Conservation (phyloP, 2,797 vertebrate species). For the Rhynchonycteris naso region DNA sequence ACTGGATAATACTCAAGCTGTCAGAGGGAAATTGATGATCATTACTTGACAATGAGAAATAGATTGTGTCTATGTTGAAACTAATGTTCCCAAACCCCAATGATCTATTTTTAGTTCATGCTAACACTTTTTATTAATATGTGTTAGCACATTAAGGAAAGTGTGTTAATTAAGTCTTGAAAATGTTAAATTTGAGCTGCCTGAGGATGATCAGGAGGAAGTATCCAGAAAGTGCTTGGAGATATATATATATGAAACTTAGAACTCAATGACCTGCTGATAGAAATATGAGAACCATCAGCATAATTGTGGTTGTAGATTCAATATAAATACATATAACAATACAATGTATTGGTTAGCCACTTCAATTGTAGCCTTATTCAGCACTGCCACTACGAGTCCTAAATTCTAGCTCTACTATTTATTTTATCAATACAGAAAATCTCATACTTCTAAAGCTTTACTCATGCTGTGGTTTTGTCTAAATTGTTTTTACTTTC, state of each 20-base stretch:
- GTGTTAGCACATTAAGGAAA: background rate
- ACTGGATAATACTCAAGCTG: background rate
- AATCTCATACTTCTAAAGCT: slow-evolving; percentile 2
- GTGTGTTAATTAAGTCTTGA: background rate
- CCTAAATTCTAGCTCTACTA: background rate
- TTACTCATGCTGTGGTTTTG: background rate
- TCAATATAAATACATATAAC: background rate
- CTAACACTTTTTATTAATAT: background rate
- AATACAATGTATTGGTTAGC: background rate
- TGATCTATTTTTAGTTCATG: slow-evolving; percentile 35
- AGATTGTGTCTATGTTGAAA: background rate
- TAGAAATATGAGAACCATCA: background rate
- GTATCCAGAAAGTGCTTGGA: background rate
- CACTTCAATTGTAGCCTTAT: background rate
- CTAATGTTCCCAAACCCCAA: background rate
- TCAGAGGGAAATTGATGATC: background rate
- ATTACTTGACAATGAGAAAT: slow-evolving; percentile 1
- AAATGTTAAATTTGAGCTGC: background rate
- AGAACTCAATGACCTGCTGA: background rate
- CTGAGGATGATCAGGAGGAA: background rate
- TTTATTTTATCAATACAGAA: background rate
- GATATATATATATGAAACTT: background rate
- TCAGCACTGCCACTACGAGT: background rate
- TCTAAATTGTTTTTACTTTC: slow-evolving; percentile 21
- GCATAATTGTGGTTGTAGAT: background rate